These are phyloP conservation scores for Rotaria macrura DNA, from an alignment of 2,888 invertebrate species.

Conservation along the genomic window DNA sequence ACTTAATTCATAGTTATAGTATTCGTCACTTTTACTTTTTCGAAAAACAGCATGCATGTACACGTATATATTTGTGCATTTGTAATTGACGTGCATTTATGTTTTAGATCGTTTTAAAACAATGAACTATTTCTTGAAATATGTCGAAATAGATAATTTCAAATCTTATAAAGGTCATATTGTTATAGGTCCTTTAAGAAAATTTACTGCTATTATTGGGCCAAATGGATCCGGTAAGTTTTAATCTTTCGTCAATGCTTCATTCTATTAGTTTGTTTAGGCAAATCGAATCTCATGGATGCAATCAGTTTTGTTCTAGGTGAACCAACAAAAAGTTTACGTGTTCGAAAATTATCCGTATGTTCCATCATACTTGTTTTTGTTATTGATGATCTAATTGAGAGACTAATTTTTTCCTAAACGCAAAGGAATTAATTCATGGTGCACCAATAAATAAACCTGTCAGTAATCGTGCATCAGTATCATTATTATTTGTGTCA, in stretches of 20 bases:
- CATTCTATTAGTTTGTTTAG: slow-evolving; percentile 52
- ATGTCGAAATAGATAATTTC: slow-evolving; percentile 95
- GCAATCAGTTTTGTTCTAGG: slow-evolving; percentile 99
- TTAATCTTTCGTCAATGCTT: not conserved
- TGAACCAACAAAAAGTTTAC: slow-evolving; percentile 81
- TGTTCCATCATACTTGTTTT: too few species aligned
- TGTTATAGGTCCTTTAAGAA: slow-evolving; percentile 82
- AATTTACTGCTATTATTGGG: slow-evolving; percentile 94
- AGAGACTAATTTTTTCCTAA: not conserved
- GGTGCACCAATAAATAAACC: slow-evolving; percentile 92
- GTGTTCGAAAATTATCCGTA: slow-evolving; percentile 81
- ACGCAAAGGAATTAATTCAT: slow-evolving; percentile 69
- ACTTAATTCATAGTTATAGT: too few species aligned
- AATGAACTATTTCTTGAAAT: slow-evolving; percentile 59
- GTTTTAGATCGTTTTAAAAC: too few species aligned
- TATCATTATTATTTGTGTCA: slow-evolving; percentile 55
- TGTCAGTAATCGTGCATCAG: slow-evolving; percentile 74
- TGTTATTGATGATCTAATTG: not conserved
- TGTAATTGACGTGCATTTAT: too few species aligned
- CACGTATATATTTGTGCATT: too few species aligned
- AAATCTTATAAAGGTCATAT: slow-evolving; percentile 91
- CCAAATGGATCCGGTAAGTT: slow-evolving; percentile 89
- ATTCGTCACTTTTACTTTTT: too few species aligned
- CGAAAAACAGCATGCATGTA: too few species aligned
- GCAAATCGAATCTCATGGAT: slow-evolving; percentile 99